Base-by-base conservation (phyloP, 2,113 vertebrate genomes). In the Laticauda laticaudata region DNA sequence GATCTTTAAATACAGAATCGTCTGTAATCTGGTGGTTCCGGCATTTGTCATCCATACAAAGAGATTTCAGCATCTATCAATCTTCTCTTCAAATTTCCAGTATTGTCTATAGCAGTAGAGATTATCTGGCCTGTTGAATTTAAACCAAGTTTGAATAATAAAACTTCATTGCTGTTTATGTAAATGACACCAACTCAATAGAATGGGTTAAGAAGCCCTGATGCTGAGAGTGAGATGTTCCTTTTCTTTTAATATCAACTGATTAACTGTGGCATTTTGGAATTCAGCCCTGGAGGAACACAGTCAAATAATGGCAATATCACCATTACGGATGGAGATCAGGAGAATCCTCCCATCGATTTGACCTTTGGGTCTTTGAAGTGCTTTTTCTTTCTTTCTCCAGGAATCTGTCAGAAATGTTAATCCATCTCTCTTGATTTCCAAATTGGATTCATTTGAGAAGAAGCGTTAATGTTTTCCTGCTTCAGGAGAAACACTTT, bases 311-410 rank as follows among this genome's bases (percentile, higher is more conserved):
- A 69, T 57, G 92, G 91, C 89, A 93, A 2, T 54, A 15, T 57
- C 88, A 45, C 39, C 93, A 75, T 91, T 91, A 39, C 24, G 94
- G 91, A 45, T 94, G 94, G 91, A 90, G 90, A 75, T 91, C 2
- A 39, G 92, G 93, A 88, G 54, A 94, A 85, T 86, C 89, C 75
- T 87, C 59, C 87, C 92, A 55, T 88, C 85, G 20, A 93, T 95
- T 92, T 95, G 39, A 93, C 87, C 54, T 90, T 92, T 92, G n/a
- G 88, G 93, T 87, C 94, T 92, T 90, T n/a, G 89, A 95, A 89
- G 51, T 86, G 3, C 0, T 14, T 10, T 43, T 94, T 92, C 90
- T 94, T 95, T 39, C 93, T 64, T 92, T 93, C 89, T 90, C n/a
- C 0, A 11, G 53, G 61, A 14, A 48, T 88, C 94, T 96, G 53